These are phyloP conservation scores for Hyposmocoma kahamanoa DNA, from an alignment of 1,140 invertebrate genomes.

Conservation along the genomic window DNA sequence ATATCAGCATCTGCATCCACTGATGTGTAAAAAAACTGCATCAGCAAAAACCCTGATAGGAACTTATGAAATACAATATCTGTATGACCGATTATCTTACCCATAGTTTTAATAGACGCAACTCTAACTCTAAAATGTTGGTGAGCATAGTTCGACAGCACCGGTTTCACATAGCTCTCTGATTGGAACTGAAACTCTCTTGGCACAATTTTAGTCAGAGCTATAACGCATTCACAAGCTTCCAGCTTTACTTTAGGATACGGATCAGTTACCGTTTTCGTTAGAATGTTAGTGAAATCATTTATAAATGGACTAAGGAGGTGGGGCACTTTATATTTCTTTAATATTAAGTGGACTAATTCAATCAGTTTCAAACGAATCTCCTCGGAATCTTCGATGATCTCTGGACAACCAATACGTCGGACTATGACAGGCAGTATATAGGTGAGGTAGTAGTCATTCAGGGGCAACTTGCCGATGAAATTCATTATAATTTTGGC, in stretches of 20 bases:
- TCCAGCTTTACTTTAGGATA: constrained; percentile 86
- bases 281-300: constrained; percentile 83
- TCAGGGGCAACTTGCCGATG: constrained; percentile 50
- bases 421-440: constrained; percentile 84
- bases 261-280: constrained; percentile 81
- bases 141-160: constrained; percentile 82
- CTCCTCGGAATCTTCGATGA: constrained; percentile 90
- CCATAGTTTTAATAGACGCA: constrained; percentile 82
- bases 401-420: constrained; percentile 84
- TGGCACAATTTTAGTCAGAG: constrained; percentile 78
- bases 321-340: constrained; percentile 74
- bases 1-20: no score
- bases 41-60: no score
- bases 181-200: constrained; percentile 83
- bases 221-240: constrained; percentile 81
- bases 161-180: constrained; percentile 81
- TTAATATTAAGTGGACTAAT: constrained; percentile 79
- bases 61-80: no score
- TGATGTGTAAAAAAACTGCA: no score
- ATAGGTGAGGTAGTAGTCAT: constrained; percentile 83
- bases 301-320: constrained; percentile 80
- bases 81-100: constrained; percentile 63
- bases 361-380: constrained; percentile 81
- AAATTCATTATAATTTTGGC: constrained; percentile 54
- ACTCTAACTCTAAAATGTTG: constrained; percentile 87